Conservation (phyloP, 2,113 vertebrate genomes). For the Archocentrus centrarchus region DNA sequence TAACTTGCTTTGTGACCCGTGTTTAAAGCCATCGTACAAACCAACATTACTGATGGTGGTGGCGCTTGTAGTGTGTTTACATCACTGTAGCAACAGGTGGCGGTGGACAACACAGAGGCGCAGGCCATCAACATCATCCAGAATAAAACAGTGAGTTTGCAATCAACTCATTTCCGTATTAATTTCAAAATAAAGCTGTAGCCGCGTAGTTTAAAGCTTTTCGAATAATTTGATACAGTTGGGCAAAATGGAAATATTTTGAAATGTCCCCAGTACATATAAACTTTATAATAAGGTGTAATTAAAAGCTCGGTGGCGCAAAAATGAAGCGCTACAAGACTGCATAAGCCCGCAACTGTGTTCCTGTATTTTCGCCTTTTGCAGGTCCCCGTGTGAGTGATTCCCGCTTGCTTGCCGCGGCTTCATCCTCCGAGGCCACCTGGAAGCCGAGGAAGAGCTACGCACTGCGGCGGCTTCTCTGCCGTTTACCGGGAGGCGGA, state of each 20-base stretch:
- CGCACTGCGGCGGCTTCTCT: slow-evolving; percentile 18
- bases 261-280: neutral
- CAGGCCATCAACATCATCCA: neutral
- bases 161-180: neutral
- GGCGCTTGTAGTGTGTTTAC: slow-evolving; percentile 4
- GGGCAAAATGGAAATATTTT: neutral
- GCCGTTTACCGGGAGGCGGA: neutral
- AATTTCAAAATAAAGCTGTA: slow-evolving; percentile 13
- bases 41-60: neutral
- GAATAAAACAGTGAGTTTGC: rapidly evolving
- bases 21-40: neutral
- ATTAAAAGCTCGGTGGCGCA: neutral
- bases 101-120: neutral
- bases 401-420: neutral
- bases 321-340: rapidly evolving
- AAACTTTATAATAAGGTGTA: rapidly evolving
- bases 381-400: neutral
- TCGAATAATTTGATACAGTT: too few species aligned
- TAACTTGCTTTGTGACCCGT: neutral
- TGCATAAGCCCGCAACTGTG: neutral
- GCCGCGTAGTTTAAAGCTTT: too few species aligned
- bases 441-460: neutral
- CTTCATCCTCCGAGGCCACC: neutral
- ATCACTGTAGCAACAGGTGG: slow-evolving; percentile 45
- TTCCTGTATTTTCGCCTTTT: neutral